Conservation (phyloP, 53 echinoderm and acorn worm species). For the Paracentrotus lividus region DNA sequence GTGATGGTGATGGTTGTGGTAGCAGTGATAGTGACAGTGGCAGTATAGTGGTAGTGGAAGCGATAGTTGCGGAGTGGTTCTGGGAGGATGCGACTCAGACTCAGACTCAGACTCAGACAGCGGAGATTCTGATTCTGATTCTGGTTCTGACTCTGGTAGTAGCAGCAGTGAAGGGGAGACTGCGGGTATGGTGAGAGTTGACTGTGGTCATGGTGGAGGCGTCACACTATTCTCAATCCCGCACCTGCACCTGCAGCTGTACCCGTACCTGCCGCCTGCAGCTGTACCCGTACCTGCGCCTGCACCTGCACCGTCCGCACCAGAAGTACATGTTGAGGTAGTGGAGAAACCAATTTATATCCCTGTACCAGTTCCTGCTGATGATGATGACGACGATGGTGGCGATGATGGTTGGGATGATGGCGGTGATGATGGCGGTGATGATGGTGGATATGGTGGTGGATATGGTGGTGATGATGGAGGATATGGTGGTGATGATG, state of each 20-base stretch:
- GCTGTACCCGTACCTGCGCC: not conserved
- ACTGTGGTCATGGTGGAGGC: not conserved
- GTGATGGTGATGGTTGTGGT: not conserved
- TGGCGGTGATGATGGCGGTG: conserved; percentile 42
- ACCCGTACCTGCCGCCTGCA: not conserved
- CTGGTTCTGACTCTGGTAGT: not conserved
- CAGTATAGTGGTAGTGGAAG: conserved; percentile 30
- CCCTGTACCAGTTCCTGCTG: conserved; percentile 30
- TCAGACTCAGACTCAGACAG: conserved; percentile 6
- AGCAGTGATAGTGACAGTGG: conserved; percentile 38
- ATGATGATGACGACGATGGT: conserved; percentile 44
- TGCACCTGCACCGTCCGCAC: conserved; percentile 25
- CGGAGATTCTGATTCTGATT: conserved; percentile 39
- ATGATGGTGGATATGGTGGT: not conserved
- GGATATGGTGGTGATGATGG: conserved; percentile 23
- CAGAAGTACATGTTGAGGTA: conserved; percentile 29
- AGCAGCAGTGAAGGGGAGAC: conserved; percentile 7
- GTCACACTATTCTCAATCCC: too few species aligned
- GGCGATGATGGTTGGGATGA: conserved; percentile 2
- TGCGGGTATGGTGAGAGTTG: conserved; percentile 4
- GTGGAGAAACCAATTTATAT: conserved; percentile 48
- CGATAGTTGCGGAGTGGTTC: not conserved
- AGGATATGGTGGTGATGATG: conserved; percentile 19
- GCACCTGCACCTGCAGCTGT: not conserved
- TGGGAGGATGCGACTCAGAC: conserved; percentile 5